Evolutionary conservation across 2,113 vertebrate species (phyloP).

Genomic region (Ophthalmolycus amberensis): DNA sequence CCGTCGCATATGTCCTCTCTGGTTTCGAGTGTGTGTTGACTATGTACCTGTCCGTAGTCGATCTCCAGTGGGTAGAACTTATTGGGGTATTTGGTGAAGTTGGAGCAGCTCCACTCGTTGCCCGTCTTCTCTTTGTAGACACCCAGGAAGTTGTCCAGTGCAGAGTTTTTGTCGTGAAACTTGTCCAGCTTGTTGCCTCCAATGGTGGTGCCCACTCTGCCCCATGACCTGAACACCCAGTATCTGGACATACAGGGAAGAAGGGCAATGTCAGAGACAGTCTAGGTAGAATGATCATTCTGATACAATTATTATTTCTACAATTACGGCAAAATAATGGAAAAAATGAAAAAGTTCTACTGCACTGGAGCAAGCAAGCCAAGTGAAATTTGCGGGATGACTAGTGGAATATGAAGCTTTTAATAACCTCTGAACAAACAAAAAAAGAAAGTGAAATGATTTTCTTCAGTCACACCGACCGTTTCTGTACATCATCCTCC

Average conservation of each 20-base stretch:
- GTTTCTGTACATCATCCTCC: constrained; percentile 93
- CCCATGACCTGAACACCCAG: constrained; percentile 99
- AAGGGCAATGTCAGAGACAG: neutral
- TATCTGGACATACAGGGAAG: constrained; percentile 81
- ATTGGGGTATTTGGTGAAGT: constrained; percentile 96
- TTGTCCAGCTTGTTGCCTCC: constrained; percentile 97
- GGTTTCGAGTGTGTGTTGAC: neutral
- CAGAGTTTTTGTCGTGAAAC: constrained; percentile 93
- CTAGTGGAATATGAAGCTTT: neutral
- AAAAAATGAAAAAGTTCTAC: neutral
- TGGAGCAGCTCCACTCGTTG: constrained; percentile 91
- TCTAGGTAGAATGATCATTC: neutral
- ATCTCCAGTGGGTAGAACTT: constrained; percentile 99
- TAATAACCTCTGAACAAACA: neutral
- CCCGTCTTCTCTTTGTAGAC: constrained; percentile 98
- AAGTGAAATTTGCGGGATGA: too few relatives aligned
- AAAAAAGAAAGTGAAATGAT: neutral
- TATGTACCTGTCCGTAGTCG: constrained; percentile 96
- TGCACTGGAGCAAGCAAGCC: neutral
- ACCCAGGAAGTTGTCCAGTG: constrained; percentile 91
- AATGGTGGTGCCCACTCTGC: constrained; percentile 95
- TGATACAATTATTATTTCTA: neutral
- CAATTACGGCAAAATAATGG: neutral
- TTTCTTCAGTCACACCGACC: constrained; percentile 76
- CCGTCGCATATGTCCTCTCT: fast-evolving